Evolutionary conservation across 1,140 invertebrate species (phyloP).

Genomic region (Trigoniulus corallinus): DNA sequence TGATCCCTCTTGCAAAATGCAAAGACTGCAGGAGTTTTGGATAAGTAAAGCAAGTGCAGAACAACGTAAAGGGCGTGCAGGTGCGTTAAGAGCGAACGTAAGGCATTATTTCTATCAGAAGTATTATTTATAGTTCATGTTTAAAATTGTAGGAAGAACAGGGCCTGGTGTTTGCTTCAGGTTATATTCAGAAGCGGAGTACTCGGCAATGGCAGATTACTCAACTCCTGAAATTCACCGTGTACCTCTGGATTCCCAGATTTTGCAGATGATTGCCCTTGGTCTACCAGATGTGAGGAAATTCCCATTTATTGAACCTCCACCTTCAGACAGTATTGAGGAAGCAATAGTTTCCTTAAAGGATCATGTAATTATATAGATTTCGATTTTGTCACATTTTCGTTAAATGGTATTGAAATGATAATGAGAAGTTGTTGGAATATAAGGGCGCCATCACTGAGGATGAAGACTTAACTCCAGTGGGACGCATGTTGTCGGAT

Average conservation of each 20-base stretch:
- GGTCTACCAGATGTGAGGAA: conserved; percentile 75
- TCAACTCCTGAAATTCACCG: conserved; percentile 79
- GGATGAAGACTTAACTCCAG: conserved; percentile 70
- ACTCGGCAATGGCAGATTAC: conserved; percentile 55
- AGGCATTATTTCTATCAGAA: not conserved
- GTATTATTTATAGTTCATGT: not conserved
- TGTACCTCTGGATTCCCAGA: conserved; percentile 76
- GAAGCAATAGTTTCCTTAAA: conserved; percentile 70
- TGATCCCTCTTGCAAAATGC: conserved; percentile 73
- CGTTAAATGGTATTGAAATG: not conserved
- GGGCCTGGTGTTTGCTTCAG: conserved; percentile 60
- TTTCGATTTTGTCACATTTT: not conserved
- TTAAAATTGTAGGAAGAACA: conserved; percentile 23
- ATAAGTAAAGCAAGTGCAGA: conserved; percentile 94
- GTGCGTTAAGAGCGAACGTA: conserved; percentile 25
- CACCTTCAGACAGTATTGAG: conserved; percentile 62
- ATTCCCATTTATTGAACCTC: conserved; percentile 92
- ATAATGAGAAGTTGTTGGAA: not conserved
- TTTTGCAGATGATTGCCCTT: conserved; percentile 89
- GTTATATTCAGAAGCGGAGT: conserved; percentile 76
- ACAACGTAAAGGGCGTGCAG: conserved; percentile 88
- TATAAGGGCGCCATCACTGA: conserved; percentile 59
- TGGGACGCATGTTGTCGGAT: conserved; percentile 71
- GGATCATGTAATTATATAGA: conserved; percentile 47
- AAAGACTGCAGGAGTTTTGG: conserved; percentile 82